A percentile compares a stretch with the other conserved stretches of the same genome.
phyloP scores from a whole-genome alignment of 92 coral and sea anemone genomes.

The Montipora capitata region DNA sequence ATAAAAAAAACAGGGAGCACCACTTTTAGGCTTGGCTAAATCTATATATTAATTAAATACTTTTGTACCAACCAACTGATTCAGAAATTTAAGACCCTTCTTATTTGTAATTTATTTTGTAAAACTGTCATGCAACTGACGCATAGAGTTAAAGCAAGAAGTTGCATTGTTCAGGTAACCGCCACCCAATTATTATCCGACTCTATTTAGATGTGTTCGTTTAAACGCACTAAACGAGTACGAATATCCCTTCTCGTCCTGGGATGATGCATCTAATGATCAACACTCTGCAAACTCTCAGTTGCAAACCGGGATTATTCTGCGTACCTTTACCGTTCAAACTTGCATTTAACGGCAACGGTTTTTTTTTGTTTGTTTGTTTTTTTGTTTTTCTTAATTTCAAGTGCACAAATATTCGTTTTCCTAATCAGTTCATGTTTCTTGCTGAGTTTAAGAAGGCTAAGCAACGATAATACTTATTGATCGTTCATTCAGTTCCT shows the following conservation, averaged over 20 bases:
- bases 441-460: neutral
- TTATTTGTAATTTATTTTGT: neutral
- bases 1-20: too few relatives aligned
- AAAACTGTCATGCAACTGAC: slow-evolving; percentile 6
- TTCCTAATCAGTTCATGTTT: neutral
- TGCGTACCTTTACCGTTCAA: too few relatives aligned
- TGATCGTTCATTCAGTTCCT: too few relatives aligned
- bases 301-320: neutral
- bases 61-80: neutral
- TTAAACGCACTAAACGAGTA: neutral
- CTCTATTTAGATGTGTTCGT: neutral
- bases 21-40: too few relatives aligned
- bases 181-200: neutral
- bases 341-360: too few relatives aligned
- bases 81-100: neutral
- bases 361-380: too few relatives aligned
- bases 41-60: neutral
- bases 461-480: neutral
- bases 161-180: neutral
- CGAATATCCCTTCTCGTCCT: neutral
- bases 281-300: neutral
- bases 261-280: neutral
- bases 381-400: too few relatives aligned
- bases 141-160: neutral
- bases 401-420: too few relatives aligned